Evolutionary conservation across 30 jellyfish, hydroid and myxozoan species (phyloP).

Genomic region (Catostylus mosaicus): DNA sequence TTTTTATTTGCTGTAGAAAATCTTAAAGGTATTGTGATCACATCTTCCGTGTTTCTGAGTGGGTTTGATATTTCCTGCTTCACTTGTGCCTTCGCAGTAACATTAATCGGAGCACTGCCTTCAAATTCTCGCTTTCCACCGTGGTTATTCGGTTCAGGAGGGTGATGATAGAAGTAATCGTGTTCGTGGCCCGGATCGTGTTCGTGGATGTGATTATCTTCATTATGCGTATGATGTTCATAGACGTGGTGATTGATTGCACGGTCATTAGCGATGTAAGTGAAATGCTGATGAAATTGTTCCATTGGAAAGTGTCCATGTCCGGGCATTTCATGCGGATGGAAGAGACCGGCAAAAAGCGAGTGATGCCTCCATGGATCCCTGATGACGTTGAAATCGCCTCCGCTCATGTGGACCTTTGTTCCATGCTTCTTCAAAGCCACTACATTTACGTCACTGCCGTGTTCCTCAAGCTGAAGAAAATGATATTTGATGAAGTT

Average conservation of each 20-base stretch:
- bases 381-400: slow-evolving; percentile 88
- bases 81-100: slow-evolving; percentile 29
- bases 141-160: slow-evolving; percentile 67
- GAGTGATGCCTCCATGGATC: slow-evolving; percentile 99
- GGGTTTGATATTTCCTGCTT: slow-evolving; percentile 41
- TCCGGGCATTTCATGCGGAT: slow-evolving; percentile 85
- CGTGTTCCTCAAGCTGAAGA: slow-evolving; percentile 87
- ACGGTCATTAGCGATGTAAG: slow-evolving; percentile 83
- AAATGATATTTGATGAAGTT: neutral
- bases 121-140: slow-evolving; percentile 47
- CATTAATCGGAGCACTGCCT: slow-evolving; percentile 16
- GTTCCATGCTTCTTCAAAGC: slow-evolving; percentile 87
- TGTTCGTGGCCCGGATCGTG: slow-evolving; percentile 75
- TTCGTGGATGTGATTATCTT: slow-evolving; percentile 62
- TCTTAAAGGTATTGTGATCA: slow-evolving; percentile 35
- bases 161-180: slow-evolving; percentile 64
- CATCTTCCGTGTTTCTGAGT: neutral
- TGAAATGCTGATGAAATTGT: slow-evolving; percentile 91
- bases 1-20: neutral
- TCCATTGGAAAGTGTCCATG: slow-evolving; percentile 78
- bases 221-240: slow-evolving; percentile 58
- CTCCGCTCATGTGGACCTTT: slow-evolving; percentile 93
- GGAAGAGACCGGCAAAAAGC: slow-evolving; percentile 87
- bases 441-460: slow-evolving; percentile 86
- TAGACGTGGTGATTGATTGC: slow-evolving; percentile 77